Percentiles rank a stretch among this genome's conserved stretches.
Evolutionary conservation across 1,140 invertebrate genomes (phyloP).

Genomic region (Aphelenchoides fujianensis): DNA sequence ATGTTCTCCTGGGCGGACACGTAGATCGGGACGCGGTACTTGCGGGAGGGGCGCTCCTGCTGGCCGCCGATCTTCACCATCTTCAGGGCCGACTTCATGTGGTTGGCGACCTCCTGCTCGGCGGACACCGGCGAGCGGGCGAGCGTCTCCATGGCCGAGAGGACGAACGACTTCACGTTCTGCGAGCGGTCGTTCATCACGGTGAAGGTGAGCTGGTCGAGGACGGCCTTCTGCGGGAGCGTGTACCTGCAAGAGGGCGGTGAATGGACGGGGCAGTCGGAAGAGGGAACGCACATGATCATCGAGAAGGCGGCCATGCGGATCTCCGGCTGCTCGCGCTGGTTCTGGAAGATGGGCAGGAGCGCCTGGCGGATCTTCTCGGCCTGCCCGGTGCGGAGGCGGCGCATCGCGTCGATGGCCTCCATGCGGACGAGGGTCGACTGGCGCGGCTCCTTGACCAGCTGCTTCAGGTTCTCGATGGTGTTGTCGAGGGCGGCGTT

Average conservation of each 20-base stretch:
- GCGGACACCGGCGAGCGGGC: conserved; percentile 31
- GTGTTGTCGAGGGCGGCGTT: conserved; percentile 45
- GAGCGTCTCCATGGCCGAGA: conserved; percentile 34
- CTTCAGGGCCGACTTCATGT: conserved; percentile 40
- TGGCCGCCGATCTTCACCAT: conserved; percentile 32
- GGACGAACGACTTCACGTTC: conserved; percentile 44
- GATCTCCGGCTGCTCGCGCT: conserved; percentile 41
- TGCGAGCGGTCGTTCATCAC: conserved; percentile 35
- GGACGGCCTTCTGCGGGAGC: conserved; percentile 18
- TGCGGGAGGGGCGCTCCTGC: conserved; percentile 15
- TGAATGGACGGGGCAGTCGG: background rate
- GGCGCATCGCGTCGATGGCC: conserved; percentile 31
- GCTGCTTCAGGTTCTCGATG: conserved; percentile 28
- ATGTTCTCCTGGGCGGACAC: conserved; percentile 8
- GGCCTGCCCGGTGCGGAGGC: conserved; percentile 25
- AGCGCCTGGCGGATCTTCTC: conserved; percentile 37
- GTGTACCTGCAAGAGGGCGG: conserved; percentile 11
- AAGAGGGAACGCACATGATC: conserved; percentile 31
- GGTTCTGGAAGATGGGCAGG: conserved; percentile 45
- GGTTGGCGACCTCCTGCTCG: conserved; percentile 40
- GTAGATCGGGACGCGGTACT: conserved; percentile 41
- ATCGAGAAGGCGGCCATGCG: conserved; percentile 49
- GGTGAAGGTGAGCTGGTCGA: conserved; percentile 32
- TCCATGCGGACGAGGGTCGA: conserved; percentile 35
- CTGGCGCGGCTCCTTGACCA: conserved; percentile 32